Evolutionary conservation across 2,888 invertebrate species (phyloP), one percentile per base, ranked within the genome.

Genomic region (Diaprepes abbreviatus): DNA sequence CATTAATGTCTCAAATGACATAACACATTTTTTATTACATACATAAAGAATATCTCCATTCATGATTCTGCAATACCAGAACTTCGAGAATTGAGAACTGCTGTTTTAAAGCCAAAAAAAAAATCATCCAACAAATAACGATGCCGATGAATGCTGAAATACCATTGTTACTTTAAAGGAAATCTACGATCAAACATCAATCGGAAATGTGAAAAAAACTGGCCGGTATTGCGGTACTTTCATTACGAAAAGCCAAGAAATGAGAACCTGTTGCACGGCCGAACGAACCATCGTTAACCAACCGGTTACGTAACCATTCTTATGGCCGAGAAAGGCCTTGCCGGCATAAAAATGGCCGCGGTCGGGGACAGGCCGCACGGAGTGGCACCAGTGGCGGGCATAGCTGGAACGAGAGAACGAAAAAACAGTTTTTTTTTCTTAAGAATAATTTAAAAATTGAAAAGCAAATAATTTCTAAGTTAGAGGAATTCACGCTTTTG

Each of bases 231-330:
- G 58, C 66, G 66, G 66, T 66, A 66, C 66, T 66, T 66, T 66
- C 58, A 57, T 65, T 65, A 45, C 65, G 65, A 65, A 65, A 55
- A 35, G 45, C n/a, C 17, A 38, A 38, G 40, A 48, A 65, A 2
- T 3, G 16, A 40, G 65, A 50, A 66, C 66, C 66, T 66, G 66
- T 58, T 50, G 58, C 58, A 33, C 64, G 55, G 35, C 17, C 14
- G 57, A 24, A 45, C 45, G 33, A 59, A 31, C 31, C 24, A 43
- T 24, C 16, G 59, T 45, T 45, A 45, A 45, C 45, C 43, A 45
- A 66, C 48, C 66, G 66, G 66, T 66, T 66, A 66, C 66, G 66
- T 58, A 66, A 66, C 58, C 36, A 31, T 45, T 59, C 45, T 45
- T 57, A 36, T 54, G 36, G 45, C 38, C 55, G 55, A 48, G 65